These are phyloP conservation scores for Sminthurinus signatus DNA, from an alignment of 1,140 invertebrate genomes.

Conservation along the genomic window DNA sequence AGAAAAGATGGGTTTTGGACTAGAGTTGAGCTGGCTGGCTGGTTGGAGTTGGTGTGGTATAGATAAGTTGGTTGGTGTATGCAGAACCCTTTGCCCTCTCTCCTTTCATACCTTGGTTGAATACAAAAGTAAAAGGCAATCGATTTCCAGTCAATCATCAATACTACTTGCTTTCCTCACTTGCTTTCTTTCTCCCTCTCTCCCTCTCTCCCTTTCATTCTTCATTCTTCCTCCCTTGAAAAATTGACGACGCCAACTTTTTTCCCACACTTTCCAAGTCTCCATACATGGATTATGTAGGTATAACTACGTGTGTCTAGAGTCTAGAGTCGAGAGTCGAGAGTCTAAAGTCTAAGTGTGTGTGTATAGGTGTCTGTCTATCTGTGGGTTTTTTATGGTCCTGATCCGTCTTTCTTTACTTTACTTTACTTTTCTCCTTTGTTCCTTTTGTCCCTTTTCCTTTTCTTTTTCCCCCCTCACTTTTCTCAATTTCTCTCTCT, in stretches of 20 bases:
- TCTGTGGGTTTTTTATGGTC: too few species aligned
- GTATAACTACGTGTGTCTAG: too few species aligned
- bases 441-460: background rate
- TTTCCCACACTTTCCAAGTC: constrained; percentile 8
- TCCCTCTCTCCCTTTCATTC: constrained; percentile 17
- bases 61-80: too few species aligned
- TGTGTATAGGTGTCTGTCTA: background rate
- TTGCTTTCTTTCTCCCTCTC: too few species aligned
- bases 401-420: too few species aligned
- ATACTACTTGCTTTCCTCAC: constrained; percentile 18
- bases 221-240: too few species aligned
- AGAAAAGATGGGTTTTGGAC: background rate
- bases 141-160: constrained; percentile 38
- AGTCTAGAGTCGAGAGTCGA: background rate
- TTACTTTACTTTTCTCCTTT: too few species aligned
- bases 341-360: too few species aligned
- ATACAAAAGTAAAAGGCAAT: constrained; percentile 17
- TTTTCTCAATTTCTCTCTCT: background rate
- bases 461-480: background rate
- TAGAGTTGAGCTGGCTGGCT: background rate
- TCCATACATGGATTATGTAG: background rate
- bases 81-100: constrained; percentile 19
- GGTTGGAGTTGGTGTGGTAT: background rate
- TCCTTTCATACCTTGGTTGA: constrained; percentile 6
- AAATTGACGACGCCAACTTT: constrained; percentile 17